A percentile compares a stretch with the other conserved stretches of the same genome.
Evolutionary conservation across 2,113 vertebrate species (phyloP).

Genomic region (Sturnus vulgaris): DNA sequence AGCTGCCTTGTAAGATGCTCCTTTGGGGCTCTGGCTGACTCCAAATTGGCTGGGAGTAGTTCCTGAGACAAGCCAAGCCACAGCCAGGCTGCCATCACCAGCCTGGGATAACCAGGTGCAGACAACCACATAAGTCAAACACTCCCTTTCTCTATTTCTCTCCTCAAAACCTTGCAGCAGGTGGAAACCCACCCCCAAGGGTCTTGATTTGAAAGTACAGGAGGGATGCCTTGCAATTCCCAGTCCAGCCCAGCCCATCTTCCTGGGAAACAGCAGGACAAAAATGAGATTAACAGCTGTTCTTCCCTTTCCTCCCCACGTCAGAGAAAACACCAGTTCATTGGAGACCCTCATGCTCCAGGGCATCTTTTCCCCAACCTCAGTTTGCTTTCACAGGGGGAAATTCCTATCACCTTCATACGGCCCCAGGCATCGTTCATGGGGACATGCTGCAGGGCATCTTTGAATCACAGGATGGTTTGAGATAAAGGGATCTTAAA

Average conservation of each 20-base stretch:
- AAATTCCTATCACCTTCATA: not conserved
- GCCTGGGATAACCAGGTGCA: not conserved
- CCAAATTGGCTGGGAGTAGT: not conserved
- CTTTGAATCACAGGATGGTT: not conserved
- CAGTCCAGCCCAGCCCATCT: not conserved
- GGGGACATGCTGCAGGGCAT: not conserved
- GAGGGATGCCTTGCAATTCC: not conserved
- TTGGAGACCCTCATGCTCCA: not conserved
- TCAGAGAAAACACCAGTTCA: not conserved
- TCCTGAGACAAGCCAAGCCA: accelerated
- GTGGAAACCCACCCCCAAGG: not conserved
- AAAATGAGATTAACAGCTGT: not conserved
- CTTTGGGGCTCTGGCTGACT: not conserved
- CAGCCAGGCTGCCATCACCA: not conserved
- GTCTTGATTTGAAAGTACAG: not conserved
- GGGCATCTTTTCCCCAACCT: not conserved
- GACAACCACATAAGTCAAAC: not conserved
- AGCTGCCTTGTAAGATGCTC: not conserved
- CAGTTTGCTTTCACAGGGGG: not conserved
- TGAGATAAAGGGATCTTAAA: not conserved
- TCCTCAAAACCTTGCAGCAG: not conserved
- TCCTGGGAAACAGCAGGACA: not conserved
- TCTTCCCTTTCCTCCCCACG: not conserved
- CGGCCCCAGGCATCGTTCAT: not conserved
- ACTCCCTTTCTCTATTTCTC: not conserved